A percentile compares a stretch with the other conserved stretches of the same genome.
These are phyloP conservation scores for Perizoma flavofasciatum DNA, from an alignment of 2,888 invertebrate species.

Conservation along the genomic window DNA sequence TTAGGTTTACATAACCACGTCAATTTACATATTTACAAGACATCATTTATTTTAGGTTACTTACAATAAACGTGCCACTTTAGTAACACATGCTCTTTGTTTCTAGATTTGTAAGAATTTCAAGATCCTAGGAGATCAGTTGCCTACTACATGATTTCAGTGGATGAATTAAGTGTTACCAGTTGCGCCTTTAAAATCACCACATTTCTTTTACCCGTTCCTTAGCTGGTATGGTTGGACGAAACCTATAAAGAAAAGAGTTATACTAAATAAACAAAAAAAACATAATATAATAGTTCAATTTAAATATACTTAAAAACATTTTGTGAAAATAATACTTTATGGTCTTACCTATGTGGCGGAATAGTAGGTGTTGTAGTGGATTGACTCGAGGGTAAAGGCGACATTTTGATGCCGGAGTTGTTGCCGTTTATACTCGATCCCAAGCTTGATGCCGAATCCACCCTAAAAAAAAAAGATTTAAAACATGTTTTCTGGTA, in stretches of 20 bases:
- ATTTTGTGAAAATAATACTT: not conserved
- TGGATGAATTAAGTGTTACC: conserved; percentile 2
- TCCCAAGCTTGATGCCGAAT: conserved; percentile 83
- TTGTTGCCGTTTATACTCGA: conserved; percentile 85
- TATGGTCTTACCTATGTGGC: conserved; percentile 60
- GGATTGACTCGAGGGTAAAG: conserved; percentile 60
- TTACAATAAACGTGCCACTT: not conserved
- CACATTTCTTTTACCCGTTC: conserved; percentile 84
- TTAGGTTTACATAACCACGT: conserved; percentile 44
- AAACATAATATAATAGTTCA: too few relatives aligned
- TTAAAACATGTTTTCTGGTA: conserved; percentile 7
- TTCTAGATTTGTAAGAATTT: conserved; percentile 14
- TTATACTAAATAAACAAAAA: not conserved
- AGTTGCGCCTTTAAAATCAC: conserved; percentile 56
- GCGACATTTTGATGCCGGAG: conserved; percentile 80
- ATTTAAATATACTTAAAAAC: too few relatives aligned
- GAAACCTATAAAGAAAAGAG: conserved; percentile 62
- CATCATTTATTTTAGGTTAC: conserved; percentile 18
- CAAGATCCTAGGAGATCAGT: conserved; percentile 25
- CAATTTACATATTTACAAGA: conserved; percentile 75
- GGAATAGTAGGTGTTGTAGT: conserved; percentile 56
- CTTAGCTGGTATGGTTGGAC: conserved; percentile 74
- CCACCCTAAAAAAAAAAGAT: conserved; percentile 63
- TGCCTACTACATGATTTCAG: conserved; percentile 1
- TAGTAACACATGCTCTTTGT: conserved; percentile 3